Base-by-base conservation (phyloP, 2,888 invertebrate species). In the Osmoderma eremita region DNA sequence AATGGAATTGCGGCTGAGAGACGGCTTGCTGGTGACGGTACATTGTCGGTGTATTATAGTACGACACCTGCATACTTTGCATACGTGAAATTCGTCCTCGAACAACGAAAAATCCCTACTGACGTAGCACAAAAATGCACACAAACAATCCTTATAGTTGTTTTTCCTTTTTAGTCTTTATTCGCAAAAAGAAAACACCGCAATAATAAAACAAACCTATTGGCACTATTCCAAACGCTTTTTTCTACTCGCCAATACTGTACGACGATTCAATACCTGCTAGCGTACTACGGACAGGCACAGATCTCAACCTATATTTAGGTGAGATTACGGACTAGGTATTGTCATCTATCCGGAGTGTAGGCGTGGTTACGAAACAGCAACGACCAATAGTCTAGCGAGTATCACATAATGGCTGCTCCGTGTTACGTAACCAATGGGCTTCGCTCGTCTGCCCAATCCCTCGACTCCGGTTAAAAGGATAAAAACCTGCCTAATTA, bases 31-130 rank as follows among this genome's bases (percentile, higher is more conserved):
- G 72, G 20, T 73, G 72, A 24, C 71, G 68, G 45, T 72, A 73
- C 72, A 71, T 71, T 81, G 88, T 85, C 78, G 88, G 83, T 81
- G 89, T 85, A 82, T 88, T 88, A 77, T 88, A 91, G 82, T 91
- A 91, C 74, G 90, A 90, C 83, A 91, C 90, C 58, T 61, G 58
- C 91, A 91, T 91, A 69, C 70, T 73, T 67, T 69, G 67, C 65
- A 36, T 42, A 3, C 15, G 41, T 62, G 63, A n/a, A 45, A 12
- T n/a, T 41, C 39, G 18, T 36, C 12, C 15, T 36, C 13, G 15
- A 10, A 45, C 15, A 17, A 17, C 1, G 17, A 45, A 18, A 20
- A 20, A 6, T 30, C 30, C 30, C 3, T 10, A 30, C n/a, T n/a
- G 10, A 30, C 30, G 5, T 30, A 30, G 2, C 17, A 24, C 30